Evolutionary conservation across 2,797 vertebrate genomes (phyloP).

Genomic region (Kryptopterus vitreolus): DNA sequence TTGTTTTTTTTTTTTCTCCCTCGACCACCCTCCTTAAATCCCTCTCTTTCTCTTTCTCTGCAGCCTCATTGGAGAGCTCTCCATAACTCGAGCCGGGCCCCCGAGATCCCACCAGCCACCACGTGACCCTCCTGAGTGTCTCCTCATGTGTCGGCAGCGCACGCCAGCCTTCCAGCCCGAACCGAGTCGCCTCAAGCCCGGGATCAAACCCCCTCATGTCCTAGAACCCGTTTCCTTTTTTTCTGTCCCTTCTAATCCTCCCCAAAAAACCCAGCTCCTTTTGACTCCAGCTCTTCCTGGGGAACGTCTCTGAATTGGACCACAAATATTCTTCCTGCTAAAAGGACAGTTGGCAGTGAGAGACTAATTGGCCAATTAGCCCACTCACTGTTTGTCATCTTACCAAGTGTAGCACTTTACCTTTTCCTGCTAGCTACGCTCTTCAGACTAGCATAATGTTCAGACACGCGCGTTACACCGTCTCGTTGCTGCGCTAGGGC

Average conservation of each 20-base stretch:
- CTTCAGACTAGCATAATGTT: constrained; percentile 41
- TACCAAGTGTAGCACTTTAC: constrained; percentile 60
- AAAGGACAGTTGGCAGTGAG: constrained; percentile 28
- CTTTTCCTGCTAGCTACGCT: constrained; percentile 48
- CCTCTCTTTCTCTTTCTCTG: constrained; percentile 40
- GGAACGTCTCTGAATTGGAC: constrained; percentile 26
- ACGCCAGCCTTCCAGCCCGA: constrained; percentile 41
- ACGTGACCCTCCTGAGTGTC: constrained; percentile 29
- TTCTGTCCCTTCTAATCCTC: neutral
- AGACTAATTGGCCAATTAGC: constrained; percentile 39
- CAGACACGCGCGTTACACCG: constrained; percentile 12
- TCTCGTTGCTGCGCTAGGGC: constrained; percentile 15
- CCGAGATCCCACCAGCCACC: constrained; percentile 33
- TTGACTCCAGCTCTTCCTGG: constrained; percentile 3
- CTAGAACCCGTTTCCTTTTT: constrained; percentile 5
- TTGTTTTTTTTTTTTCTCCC: no score
- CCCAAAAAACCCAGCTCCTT: neutral
- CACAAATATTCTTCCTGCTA: constrained; percentile 28
- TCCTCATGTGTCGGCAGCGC: constrained; percentile 35
- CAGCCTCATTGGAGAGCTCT: constrained; percentile 79
- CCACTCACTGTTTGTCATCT: constrained; percentile 56
- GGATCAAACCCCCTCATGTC: constrained; percentile 15
- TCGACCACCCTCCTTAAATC: constrained; percentile 13
- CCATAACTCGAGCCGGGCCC: constrained; percentile 66
- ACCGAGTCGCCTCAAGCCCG: constrained; percentile 39